A percentile compares a stretch with the other conserved stretches of the same genome.
Evolutionary conservation across 2,888 invertebrate genomes (phyloP).

Genomic region (Crossocerus cetratus): DNA sequence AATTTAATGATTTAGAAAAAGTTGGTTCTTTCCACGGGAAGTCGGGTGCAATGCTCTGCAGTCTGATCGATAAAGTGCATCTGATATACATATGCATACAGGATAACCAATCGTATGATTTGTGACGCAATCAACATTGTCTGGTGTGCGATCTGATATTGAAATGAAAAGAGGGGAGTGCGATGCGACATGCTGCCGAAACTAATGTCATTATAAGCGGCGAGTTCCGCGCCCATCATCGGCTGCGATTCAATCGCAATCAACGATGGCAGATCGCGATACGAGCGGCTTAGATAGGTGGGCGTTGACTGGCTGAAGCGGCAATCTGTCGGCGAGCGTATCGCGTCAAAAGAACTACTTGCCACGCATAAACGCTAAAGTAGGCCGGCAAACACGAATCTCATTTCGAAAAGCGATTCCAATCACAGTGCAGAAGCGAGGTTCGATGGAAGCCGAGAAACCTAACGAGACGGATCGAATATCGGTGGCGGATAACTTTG

Average conservation of each 20-base stretch:
- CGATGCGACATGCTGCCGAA: conserved; percentile 26
- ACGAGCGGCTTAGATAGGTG: conserved; percentile 33
- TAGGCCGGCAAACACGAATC: too few species aligned
- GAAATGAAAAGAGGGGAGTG: conserved; percentile 9
- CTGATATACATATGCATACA: too few species aligned
- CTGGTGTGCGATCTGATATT: too few species aligned
- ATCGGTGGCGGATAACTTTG: too few species aligned
- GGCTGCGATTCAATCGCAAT: conserved; percentile 18
- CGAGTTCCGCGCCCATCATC: background rate
- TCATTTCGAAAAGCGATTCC: too few species aligned
- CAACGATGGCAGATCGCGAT: conserved; percentile 36
- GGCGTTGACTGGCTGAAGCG: conserved; percentile 37
- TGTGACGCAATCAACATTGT: too few species aligned
- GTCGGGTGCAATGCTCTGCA: background rate
- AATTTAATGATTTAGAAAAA: too few species aligned
- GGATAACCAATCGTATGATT: too few species aligned
- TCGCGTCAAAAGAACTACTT: background rate
- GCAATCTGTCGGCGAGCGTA: conserved; percentile 36
- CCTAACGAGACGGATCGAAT: too few species aligned
- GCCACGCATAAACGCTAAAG: background rate
- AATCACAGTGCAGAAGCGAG: too few species aligned
- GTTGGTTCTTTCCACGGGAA: too few species aligned
- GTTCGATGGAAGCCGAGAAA: too few species aligned
- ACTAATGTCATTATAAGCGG: conserved; percentile 39
- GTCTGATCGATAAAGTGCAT: background rate